Base-by-base conservation (phyloP, 2,113 vertebrate genomes). In the Sapayoa aenigma region DNA sequence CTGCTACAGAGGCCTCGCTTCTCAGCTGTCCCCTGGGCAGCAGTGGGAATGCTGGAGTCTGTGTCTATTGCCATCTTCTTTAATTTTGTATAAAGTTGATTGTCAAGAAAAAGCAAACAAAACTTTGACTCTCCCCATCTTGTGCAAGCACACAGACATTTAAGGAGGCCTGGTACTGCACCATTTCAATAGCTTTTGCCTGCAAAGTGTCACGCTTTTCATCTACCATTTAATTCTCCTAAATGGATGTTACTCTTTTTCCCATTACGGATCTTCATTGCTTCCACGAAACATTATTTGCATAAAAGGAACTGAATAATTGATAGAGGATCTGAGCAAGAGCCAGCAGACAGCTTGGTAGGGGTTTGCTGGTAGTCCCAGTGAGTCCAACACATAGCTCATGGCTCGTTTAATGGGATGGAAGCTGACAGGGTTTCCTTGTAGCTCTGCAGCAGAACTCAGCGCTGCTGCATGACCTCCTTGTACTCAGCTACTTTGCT, bases 241-340 rank as follows among this genome's bases (percentile, higher is more conserved):
- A 97, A 97, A 97, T 95, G 95, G 93, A 92, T 94, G 83, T 89
- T 96, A 91, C 79, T 95, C 71, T 84, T 89, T 95, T 65, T 79
- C 59, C 89, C 95, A 93, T 97, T 98, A 95, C 62, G 72, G 86
- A 88, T 75, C 92, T 92, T 81, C 63, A 49, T 68, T 52, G 74
- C 69, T 97, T 97, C 97, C 86, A n/a, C 89, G 94, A 97, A 98
- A 97, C 97, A 55, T 93, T 97, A 98, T 98, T 98, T 98, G 97
- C 96, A 98, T 98, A 98, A 98, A 97, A 98, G 97, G 96, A 94
- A 85, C 88, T 98, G 97, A 98, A 98, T 98, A 97, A 98, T 98
- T 98, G 96, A 98, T 98, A 30, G 85, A 83, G 91, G 95, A 63
- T 77, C 78, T 97, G 98, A 98, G 95, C 97, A 97, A 96, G 97